Conservation (phyloP, 2,113 vertebrate genomes). For the Rostratula benghalensis region DNA sequence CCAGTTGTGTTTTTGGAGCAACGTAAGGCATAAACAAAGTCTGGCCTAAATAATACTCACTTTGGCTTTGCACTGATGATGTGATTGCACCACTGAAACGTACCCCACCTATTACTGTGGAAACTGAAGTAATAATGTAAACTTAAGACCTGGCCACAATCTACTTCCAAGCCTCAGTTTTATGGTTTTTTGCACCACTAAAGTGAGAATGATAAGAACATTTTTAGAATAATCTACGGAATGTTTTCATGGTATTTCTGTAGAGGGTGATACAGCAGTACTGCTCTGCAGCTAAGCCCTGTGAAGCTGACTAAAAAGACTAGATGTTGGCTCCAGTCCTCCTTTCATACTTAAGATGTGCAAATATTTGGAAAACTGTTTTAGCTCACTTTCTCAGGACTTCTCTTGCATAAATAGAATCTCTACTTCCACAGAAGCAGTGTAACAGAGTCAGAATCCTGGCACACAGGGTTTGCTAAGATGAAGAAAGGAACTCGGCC, state of each 20-base stretch:
- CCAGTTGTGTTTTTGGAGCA: constrained; percentile 8
- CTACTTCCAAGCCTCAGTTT: neutral
- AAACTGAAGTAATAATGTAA: neutral
- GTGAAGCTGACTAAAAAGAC: neutral
- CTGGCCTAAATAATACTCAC: neutral
- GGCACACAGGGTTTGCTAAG: neutral
- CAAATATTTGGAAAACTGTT: constrained; percentile 25
- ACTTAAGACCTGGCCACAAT: neutral
- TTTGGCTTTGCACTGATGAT: neutral
- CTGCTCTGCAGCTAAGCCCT: neutral
- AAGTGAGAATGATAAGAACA: neutral
- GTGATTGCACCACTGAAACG: neutral
- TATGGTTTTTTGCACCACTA: neutral
- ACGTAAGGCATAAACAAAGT: constrained; percentile 2
- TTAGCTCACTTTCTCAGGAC: constrained; percentile 26
- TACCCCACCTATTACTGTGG: neutral
- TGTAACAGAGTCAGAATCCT: neutral
- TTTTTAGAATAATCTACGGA: neutral
- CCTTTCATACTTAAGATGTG: neutral
- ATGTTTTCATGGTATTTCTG: neutral
- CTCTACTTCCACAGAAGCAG: neutral
- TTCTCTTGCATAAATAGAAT: neutral
- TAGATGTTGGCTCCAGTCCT: neutral
- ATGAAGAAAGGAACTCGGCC: neutral
- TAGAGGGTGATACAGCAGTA: neutral